phyloP scores from a whole-genome alignment of 92 coral and sea anemone genomes.

The Palythoa caribaeorum region DNA sequence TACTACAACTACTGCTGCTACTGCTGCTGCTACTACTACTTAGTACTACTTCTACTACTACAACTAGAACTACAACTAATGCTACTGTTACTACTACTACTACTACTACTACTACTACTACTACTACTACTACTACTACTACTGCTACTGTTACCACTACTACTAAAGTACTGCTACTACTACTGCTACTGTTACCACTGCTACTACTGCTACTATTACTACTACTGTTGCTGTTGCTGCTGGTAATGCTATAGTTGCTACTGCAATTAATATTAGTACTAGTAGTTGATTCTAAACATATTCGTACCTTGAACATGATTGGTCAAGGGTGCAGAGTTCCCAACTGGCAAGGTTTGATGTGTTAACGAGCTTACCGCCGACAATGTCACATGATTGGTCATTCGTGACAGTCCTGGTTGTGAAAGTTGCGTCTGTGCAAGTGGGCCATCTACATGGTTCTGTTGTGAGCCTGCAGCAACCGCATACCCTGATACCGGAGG shows the following conservation, averaged over 20 bases:
- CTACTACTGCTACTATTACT: neutral
- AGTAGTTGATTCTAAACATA: too few species aligned
- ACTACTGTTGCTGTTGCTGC: neutral
- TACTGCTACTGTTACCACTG: neutral
- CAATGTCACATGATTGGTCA: conserved; percentile 78
- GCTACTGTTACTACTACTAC: neutral
- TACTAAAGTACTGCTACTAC: neutral
- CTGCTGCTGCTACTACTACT: neutral
- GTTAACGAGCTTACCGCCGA: conserved; percentile 53
- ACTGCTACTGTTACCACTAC: neutral
- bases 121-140: neutral
- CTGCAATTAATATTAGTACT: neutral
- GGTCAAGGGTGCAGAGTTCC: conserved; percentile 49
- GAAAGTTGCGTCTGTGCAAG: conserved; percentile 67
- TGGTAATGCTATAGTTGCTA: neutral
- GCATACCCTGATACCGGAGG: conserved; percentile 99
- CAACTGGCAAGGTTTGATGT: conserved; percentile 45
- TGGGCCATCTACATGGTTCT: conserved; percentile 81
- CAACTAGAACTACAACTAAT: neutral
- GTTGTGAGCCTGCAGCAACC: conserved; percentile 91
- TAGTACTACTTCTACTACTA: neutral
- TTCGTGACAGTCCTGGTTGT: conserved; percentile 57
- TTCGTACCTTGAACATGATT: conserved; percentile 39
- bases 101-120: neutral
- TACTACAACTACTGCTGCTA: neutral